A percentile compares a stretch with the other conserved stretches of the same genome.
Conservation (phyloP, 2,113 vertebrate genomes). For the Syngnathus floridae region DNA sequence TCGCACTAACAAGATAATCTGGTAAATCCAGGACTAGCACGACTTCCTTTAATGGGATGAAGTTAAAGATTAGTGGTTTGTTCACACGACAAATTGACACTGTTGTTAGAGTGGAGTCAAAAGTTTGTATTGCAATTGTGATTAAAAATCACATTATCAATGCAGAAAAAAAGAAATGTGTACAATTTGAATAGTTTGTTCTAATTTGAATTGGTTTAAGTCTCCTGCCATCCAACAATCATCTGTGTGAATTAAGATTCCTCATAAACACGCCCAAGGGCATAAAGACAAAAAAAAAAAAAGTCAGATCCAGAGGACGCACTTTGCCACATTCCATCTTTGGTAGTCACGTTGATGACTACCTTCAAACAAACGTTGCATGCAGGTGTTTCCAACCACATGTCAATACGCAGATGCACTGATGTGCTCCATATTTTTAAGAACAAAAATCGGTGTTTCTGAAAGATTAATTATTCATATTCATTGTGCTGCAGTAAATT, state of each 20-base stretch:
- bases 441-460: too few species aligned
- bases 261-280: background rate
- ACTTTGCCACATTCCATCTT: background rate
- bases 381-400: background rate
- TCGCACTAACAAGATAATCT: background rate
- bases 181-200: background rate
- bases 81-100: background rate
- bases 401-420: background rate
- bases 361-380: background rate
- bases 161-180: background rate
- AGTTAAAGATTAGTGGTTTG: background rate
- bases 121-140: background rate
- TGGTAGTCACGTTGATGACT: background rate
- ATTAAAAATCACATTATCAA: background rate
- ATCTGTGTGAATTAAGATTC: background rate
- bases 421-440: background rate
- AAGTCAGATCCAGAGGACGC: background rate
- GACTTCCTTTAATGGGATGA: slow-evolving; percentile 1
- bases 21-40: background rate
- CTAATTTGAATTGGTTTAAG: background rate
- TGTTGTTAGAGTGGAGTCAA: too few species aligned
- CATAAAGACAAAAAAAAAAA: background rate
- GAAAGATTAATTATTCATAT: background rate
- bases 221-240: background rate
- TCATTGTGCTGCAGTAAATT: background rate